Evolutionary conservation across 2,797 vertebrate genomes (phyloP), one percentile per base, ranked within the genome.

Genomic region (Gymnopithys bicolor): DNA sequence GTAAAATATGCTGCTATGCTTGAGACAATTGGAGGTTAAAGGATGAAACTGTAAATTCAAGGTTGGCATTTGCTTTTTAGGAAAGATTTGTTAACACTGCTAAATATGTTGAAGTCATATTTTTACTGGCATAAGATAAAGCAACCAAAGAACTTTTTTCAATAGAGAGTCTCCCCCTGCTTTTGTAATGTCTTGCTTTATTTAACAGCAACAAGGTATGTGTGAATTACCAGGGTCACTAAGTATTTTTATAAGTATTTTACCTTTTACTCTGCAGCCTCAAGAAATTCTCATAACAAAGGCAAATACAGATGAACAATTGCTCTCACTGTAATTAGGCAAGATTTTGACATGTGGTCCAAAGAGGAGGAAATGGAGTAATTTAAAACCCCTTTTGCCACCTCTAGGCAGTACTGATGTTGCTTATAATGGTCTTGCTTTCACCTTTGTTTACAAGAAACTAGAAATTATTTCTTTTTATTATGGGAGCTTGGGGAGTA

Each of bases 21-120:
- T 92, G 73, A 88, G 85, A 83, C 73, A 43, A 94, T 82, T 74
- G 85, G 67, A 95, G 89, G 91, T 96, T 96, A 94, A 96, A 95
- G 82, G 73, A 70, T 89, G 74, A 93, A 81, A 90, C 43, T 87
- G n/a, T 73, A 97, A 97, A 95, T 92, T 96, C 84, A 81, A 96
- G 87, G 66, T 41, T 93, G 76, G 33, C 58, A 89, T 96, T 97
- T 96, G 52, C 53, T 95, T 93, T 96, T 68, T 49, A 82, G 95
- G 93, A 58, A 69, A 91, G 52, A 88, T 83, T 71, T 95, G 93
- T 70, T 89, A 79, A 73, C 4, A 1, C 73, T 93, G 59, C 84
- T 92, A 90, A 95, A 90, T 77, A 90, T 84, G 91, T 35, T 92
- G 82, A 96, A 96, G 76, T 68, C 80, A 35, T 39, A 53, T 69